These are phyloP conservation scores for Ethmia dodecea DNA, from an alignment of 2,888 invertebrate species.

Conservation along the genomic window DNA sequence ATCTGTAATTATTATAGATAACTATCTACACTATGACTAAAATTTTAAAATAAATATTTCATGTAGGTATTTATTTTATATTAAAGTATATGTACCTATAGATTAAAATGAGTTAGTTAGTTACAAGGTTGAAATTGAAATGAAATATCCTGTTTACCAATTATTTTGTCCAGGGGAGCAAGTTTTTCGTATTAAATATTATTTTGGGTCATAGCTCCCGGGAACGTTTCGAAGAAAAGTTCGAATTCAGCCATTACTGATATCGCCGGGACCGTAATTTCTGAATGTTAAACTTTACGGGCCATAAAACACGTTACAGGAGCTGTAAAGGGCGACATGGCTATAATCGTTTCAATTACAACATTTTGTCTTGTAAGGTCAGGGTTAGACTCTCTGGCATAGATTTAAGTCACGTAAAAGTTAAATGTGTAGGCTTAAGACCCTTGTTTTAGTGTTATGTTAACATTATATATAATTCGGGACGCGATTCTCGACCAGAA, in stretches of 20 bases:
- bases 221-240: background rate
- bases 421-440: no score
- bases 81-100: background rate
- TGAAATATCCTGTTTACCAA: background rate
- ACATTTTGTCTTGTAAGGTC: background rate
- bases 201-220: background rate
- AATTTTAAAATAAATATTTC: background rate
- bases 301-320: constrained; percentile 8
- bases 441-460: no score
- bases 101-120: background rate
- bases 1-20: background rate
- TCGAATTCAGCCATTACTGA: background rate
- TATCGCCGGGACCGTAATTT: constrained; percentile 17
- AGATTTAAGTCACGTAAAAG: no score
- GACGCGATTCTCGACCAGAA: no score
- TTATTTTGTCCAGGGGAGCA: background rate
- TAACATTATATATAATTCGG: no score
- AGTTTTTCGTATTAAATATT: background rate
- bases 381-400: background rate
- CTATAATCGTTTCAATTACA: constrained; percentile 32
- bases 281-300: constrained; percentile 22
- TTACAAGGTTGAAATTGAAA: background rate
- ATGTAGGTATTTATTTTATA: background rate
- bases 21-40: background rate
- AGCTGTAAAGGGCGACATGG: constrained; percentile 18